Percentiles rank a stretch among this genome's conserved stretches.
Conservation (phyloP, 2,113 vertebrate genomes). For the Chaetodon auriga region DNA sequence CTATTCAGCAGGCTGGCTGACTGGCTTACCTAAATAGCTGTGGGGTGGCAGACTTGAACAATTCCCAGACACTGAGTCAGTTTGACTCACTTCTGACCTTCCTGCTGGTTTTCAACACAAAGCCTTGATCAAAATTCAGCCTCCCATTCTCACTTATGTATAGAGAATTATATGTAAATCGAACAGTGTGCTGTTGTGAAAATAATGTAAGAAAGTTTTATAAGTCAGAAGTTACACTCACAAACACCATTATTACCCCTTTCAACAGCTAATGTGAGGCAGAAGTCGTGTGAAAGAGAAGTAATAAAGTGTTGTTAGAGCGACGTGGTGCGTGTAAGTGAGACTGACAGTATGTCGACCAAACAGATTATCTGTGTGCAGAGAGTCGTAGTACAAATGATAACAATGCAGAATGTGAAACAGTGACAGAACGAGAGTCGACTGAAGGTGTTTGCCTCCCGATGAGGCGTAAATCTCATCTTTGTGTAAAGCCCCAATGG, state of each 20-base stretch:
- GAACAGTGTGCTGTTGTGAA: background rate
- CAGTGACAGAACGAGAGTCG: background rate
- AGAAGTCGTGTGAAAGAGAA: background rate
- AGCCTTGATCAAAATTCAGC: conserved; percentile 4
- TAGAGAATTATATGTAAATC: background rate
- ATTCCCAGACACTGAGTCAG: background rate
- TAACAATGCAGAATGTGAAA: background rate
- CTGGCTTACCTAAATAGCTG: conserved; percentile 7
- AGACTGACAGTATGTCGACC: background rate
- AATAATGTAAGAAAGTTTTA: background rate
- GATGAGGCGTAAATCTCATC: background rate
- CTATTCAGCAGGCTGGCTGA: background rate
- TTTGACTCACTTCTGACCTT: conserved; percentile 4
- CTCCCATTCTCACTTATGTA: background rate
- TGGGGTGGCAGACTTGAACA: background rate
- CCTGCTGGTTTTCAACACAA: background rate
- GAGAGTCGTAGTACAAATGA: background rate
- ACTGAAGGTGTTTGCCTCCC: background rate
- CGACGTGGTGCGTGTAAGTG: background rate
- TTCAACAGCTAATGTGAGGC: background rate
- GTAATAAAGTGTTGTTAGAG: background rate
- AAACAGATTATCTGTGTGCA: background rate
- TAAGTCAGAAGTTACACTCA: background rate
- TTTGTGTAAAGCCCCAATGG: background rate
- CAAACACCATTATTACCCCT: background rate